phyloP scores from a whole-genome alignment of 2,888 invertebrate species.

The Drosophila ochracea region DNA sequence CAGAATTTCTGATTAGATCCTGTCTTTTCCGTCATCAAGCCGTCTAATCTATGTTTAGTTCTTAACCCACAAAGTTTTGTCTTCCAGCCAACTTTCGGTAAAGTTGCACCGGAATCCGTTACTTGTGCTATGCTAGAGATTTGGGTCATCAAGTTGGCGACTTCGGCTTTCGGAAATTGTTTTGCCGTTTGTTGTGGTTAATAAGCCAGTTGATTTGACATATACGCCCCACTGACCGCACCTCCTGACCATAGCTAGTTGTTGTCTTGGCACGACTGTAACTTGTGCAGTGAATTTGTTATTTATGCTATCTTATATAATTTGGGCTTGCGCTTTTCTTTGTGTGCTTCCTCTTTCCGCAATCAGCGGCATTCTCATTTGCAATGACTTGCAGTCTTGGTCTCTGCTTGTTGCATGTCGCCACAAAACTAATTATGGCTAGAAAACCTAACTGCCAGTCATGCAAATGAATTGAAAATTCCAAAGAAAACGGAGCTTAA shows the following conservation, averaged over 20 bases:
- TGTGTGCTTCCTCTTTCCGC: not conserved
- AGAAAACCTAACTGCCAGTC: constrained; percentile 11
- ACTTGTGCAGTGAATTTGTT: constrained; percentile 14
- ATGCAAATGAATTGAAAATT: constrained; percentile 62
- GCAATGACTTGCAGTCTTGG: constrained; percentile 18
- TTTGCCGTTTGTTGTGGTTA: constrained; percentile 71
- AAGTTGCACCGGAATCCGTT: constrained; percentile 16
- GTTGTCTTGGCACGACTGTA: constrained; percentile 5
- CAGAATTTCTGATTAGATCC: not conserved
- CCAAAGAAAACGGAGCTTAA: constrained; percentile 23
- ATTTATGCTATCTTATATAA: constrained; percentile 33
- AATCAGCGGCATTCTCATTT: constrained; percentile 19
- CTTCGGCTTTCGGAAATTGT: constrained; percentile 56
- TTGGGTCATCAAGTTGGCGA: constrained; percentile 34
- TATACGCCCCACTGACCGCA: constrained; percentile 18
- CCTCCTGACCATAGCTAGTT: constrained; percentile 16
- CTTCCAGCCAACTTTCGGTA: constrained; percentile 11
- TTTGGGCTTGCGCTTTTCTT: constrained; percentile 29
- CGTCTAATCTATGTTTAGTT: not conserved
- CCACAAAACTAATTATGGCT: constrained; percentile 46
- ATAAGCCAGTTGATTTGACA: constrained; percentile 43
- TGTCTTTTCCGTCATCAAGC: no score
- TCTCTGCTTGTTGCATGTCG: constrained; percentile 29
- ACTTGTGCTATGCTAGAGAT: constrained; percentile 2
- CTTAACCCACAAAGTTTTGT: not conserved